A percentile compares a stretch with the other conserved stretches of the same genome.
These are phyloP conservation scores for Diplazon laetatorius DNA, from an alignment of 2,888 invertebrate genomes.

Conservation along the genomic window DNA sequence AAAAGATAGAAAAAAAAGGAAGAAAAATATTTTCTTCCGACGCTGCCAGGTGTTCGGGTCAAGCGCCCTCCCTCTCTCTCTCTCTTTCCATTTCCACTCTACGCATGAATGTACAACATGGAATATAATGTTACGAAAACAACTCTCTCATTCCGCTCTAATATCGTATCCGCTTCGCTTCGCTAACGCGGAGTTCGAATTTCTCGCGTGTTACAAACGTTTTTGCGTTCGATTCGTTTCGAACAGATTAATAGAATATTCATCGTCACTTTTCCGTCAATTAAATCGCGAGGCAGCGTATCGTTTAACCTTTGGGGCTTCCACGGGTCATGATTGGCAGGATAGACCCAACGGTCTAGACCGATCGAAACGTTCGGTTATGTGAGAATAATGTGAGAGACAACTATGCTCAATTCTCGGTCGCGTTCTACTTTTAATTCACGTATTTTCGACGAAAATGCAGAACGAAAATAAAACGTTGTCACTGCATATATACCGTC, in stretches of 20 bases:
- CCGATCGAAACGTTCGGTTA: background rate
- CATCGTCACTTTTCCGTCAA: background rate
- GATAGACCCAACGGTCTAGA: background rate
- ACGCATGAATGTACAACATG: too few relatives aligned
- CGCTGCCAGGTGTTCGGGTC: too few relatives aligned
- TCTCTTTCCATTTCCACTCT: too few relatives aligned
- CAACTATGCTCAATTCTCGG: background rate
- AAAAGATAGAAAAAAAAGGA: too few relatives aligned
- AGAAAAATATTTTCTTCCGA: too few relatives aligned
- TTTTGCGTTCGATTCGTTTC: background rate
- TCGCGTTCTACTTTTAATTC: conserved; percentile 5
- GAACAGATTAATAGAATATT: background rate
- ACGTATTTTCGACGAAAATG: background rate
- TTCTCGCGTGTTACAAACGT: background rate
- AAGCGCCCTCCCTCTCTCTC: too few relatives aligned
- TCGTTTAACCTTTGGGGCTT: conserved; percentile 19
- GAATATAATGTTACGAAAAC: conserved; percentile 21
- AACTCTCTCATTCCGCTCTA: background rate
- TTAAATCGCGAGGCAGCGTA: background rate
- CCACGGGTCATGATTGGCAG: background rate
- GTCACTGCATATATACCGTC: background rate
- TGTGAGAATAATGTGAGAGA: conserved; percentile 10
- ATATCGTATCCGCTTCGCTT: background rate
- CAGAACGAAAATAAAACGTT: conserved; percentile 6
- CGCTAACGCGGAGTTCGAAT: background rate